These are phyloP conservation scores for Catharus bicknelli DNA, from an alignment of 2,113 vertebrate species.

Conservation along the genomic window DNA sequence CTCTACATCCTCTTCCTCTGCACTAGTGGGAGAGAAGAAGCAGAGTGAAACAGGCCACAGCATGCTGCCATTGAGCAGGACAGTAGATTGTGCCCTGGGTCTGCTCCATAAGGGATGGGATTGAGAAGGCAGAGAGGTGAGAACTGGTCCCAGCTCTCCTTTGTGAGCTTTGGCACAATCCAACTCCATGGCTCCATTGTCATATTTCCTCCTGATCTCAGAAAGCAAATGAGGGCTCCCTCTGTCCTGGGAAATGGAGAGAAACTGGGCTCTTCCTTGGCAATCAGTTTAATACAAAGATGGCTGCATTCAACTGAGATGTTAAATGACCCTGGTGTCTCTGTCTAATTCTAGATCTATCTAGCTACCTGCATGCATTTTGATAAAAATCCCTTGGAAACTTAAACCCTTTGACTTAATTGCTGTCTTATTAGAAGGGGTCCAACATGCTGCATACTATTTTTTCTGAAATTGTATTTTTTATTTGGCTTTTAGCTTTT, in stretches of 20 bases:
- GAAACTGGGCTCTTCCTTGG: not conserved
- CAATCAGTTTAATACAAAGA: not conserved
- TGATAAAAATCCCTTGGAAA: not conserved
- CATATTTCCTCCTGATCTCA: not conserved
- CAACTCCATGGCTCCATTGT: accelerated
- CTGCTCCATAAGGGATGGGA: not conserved
- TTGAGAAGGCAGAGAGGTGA: not conserved
- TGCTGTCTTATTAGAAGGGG: not conserved
- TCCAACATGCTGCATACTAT: accelerated
- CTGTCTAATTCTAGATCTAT: not conserved
- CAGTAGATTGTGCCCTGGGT: accelerated
- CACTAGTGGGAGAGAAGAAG: not conserved
- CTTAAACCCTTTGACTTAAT: not conserved
- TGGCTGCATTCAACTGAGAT: not conserved
- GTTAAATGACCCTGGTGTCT: not conserved
- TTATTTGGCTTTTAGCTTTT: not conserved
- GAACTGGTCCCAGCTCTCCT: not conserved
- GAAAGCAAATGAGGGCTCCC: accelerated
- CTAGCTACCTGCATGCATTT: not conserved
- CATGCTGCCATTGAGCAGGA: not conserved
- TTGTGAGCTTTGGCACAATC: not conserved
- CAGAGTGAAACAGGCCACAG: not conserved
- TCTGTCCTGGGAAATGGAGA: not conserved
- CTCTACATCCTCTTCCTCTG: not conserved
- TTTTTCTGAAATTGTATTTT: not conserved